Base-by-base conservation (phyloP, 2,888 invertebrate genomes). In the Cephus spinipes region DNA sequence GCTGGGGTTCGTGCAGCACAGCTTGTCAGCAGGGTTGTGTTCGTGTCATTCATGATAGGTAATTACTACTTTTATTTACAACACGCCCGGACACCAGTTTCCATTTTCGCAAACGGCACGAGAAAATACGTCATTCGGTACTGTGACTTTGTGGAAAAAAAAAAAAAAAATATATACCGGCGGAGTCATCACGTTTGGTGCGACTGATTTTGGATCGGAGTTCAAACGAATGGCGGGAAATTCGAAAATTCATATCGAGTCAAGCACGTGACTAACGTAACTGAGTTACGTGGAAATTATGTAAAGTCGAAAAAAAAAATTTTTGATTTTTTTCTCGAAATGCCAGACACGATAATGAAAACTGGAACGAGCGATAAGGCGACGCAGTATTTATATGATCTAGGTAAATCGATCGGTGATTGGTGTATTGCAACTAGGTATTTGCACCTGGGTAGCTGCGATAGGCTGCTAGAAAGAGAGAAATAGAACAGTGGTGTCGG, bases 381-480 rank as follows among this genome's bases (percentile, higher is more conserved):
- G 77, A 80, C 80, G 77, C 79, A 80, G 79, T 81, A 82, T 81
- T 82, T 79, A 80, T 81, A 82, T 77, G 79, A 68, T 76, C 82
- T 82, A 82, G 84, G 85, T 85, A 84, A 88, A 86, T 86, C 85
- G 87, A 89, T 88, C 88, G 90, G 90, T 90, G 89, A 88, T 85
- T 91, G 88, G 90, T 90, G 90, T 91, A 87, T 85, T 88, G 87
- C 87, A 86, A 88, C 87, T 89, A 89, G 86, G 84, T 88, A 89
- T 89, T 91, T 90, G 91, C 90, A 91, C 91, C 91, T 91, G 91
- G 91, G 88, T 90, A 91, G 90, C 90, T 91, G 91, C 91, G 91
- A 92, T 90, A 91, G 91, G 91, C 91, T 91, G 91, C 91, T 91
- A 91, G 90, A 91, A 91, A 91, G 90, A 91, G 89, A 91, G 90